phyloP scores from a whole-genome alignment of 2,888 invertebrate genomes.

The Dasysyrphus tricinctus region DNA sequence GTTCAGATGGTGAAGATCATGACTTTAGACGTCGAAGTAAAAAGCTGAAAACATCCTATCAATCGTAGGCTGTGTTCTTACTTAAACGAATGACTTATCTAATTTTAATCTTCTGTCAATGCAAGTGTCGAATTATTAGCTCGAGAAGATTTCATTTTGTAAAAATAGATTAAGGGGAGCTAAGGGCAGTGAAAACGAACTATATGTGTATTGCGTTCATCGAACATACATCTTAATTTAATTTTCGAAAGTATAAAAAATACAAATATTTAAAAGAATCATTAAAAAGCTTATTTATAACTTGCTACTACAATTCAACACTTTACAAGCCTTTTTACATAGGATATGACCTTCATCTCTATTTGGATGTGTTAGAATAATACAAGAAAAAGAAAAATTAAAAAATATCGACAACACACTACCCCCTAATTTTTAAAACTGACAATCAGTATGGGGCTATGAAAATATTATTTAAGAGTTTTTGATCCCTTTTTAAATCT shows the following conservation, averaged over 20 bases:
- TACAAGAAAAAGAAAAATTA: too few species aligned
- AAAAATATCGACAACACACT: too few species aligned
- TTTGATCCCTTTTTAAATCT: too few species aligned
- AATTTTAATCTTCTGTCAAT: constrained; percentile 38
- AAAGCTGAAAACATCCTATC: constrained; percentile 86
- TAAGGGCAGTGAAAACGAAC: constrained; percentile 36
- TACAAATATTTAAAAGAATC: constrained; percentile 3
- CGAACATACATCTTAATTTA: constrained; percentile 14
- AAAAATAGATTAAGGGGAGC: constrained; percentile 62
- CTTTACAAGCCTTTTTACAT: too few species aligned
- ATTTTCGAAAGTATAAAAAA: constrained; percentile 13
- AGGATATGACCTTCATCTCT: too few species aligned
- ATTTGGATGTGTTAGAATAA: too few species aligned
- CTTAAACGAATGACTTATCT: constrained; percentile 13
- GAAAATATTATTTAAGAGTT: too few species aligned
- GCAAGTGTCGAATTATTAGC: constrained; percentile 46
- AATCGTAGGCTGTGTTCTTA: constrained; percentile 77
- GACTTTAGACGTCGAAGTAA: constrained; percentile 86
- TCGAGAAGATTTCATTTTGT: constrained; percentile 53
- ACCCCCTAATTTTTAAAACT: too few species aligned
- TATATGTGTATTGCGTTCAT: constrained; percentile 22
- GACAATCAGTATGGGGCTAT: too few species aligned
- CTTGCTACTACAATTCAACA: too few species aligned
- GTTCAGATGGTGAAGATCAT: constrained; percentile 85
- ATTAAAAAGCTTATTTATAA: not conserved